Percentiles rank a stretch among this genome's conserved stretches.
Evolutionary conservation across 1,140 invertebrate genomes (phyloP).

Genomic region (Solenopsis invicta): DNA sequence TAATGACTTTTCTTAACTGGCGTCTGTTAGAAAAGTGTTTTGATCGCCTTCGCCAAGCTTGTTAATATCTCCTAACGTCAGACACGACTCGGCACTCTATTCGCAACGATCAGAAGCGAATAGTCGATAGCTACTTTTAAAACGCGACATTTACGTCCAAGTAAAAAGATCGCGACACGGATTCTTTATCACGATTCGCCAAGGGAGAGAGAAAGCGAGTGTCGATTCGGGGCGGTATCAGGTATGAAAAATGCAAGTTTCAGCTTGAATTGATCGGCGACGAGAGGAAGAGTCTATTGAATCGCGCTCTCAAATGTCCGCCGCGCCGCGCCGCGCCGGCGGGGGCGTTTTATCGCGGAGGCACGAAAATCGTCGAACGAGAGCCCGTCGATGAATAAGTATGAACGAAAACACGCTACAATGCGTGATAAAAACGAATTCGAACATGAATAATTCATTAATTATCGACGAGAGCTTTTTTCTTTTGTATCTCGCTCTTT

Average conservation of each 20-base stretch:
- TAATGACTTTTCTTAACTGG: background rate
- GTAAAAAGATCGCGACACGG: slow-evolving; percentile 14
- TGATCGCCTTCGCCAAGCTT: background rate
- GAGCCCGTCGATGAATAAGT: slow-evolving; percentile 51
- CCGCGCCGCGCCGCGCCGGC: slow-evolving; percentile 1
- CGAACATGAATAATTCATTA: slow-evolving; percentile 57
- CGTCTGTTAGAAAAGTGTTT: background rate
- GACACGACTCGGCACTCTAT: background rate
- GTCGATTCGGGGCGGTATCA: slow-evolving; percentile 17
- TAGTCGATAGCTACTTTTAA: background rate
- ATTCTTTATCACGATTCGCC: background rate
- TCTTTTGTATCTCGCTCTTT: slow-evolving; percentile 44
- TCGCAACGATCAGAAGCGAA: background rate
- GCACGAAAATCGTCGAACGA: slow-evolving; percentile 46
- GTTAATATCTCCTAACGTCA: background rate
- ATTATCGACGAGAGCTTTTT: slow-evolving; percentile 47
- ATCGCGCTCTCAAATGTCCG: slow-evolving; percentile 44
- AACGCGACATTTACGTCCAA: slow-evolving; percentile 4
- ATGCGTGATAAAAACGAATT: slow-evolving; percentile 59
- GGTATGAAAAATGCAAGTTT: slow-evolving; percentile 45
- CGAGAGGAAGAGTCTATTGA: slow-evolving; percentile 49
- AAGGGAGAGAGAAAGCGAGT: background rate
- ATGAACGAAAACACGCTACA: slow-evolving; percentile 55
- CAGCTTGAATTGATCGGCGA: slow-evolving; percentile 24
- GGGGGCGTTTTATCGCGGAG: slow-evolving; percentile 44